These are phyloP conservation scores for Cynocephalus volans DNA, from an alignment of 2,113 vertebrate species.

Conservation along the genomic window DNA sequence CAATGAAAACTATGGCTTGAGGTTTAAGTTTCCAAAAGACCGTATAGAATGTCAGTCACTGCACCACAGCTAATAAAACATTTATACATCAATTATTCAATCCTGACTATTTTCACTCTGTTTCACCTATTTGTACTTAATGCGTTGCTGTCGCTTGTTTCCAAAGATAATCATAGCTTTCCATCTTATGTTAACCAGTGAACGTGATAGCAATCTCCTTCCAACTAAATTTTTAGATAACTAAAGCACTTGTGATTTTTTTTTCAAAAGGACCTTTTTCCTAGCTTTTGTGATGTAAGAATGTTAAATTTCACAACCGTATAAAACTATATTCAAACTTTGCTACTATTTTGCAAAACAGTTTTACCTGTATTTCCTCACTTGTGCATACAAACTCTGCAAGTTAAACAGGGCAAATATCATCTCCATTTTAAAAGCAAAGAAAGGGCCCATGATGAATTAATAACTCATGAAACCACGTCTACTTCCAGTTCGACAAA, in stretches of 20 bases:
- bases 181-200: background rate
- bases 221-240: background rate
- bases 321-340: background rate
- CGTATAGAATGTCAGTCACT: background rate
- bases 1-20: background rate
- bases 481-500: background rate
- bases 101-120: background rate
- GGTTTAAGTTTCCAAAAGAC: conserved; percentile 3
- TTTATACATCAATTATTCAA: background rate
- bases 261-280: background rate
- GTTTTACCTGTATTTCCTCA: background rate
- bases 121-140: conserved; percentile 66
- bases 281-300: background rate
- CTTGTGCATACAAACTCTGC: background rate
- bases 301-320: background rate
- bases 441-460: background rate
- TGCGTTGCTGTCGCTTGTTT: conserved; percentile 50
- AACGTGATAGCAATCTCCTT: background rate
- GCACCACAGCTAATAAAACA: background rate
- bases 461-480: background rate
- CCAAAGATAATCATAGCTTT: background rate
- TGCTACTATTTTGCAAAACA: background rate
- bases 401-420: background rate
- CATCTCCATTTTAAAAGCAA: background rate
- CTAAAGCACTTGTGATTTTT: background rate